Conservation (phyloP, 2,888 invertebrate genomes). For the Calliphora vomitoria region DNA sequence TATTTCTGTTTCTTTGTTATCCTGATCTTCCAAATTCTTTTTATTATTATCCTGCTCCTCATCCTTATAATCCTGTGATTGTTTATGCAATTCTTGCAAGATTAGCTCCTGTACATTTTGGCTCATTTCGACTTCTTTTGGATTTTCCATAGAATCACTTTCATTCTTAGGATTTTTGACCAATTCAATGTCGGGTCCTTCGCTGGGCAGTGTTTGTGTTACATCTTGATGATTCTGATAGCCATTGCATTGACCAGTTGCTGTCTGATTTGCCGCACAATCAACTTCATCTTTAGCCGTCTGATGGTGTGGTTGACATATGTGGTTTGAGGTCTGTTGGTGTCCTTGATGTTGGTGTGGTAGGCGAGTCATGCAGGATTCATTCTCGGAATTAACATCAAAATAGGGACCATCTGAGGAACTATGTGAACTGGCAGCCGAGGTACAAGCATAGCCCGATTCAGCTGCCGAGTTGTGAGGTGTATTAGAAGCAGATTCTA, state of each 20-base stretch:
- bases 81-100: conserved; percentile 54
- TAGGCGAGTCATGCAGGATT: conserved; percentile 42
- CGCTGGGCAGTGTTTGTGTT: conserved; percentile 64
- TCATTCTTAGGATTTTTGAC: not conserved
- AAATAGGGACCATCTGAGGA: conserved; percentile 85
- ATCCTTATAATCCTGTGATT: conserved; percentile 51
- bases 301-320: conserved; percentile 55
- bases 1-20: not conserved
- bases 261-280: not conserved
- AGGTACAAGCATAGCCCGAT: conserved; percentile 86
- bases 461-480: conserved; percentile 85
- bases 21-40: not conserved
- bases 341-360: conserved; percentile 52
- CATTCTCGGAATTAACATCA: conserved; percentile 83
- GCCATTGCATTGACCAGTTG: conserved; percentile 54
- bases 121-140: conserved; percentile 26
- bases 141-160: conserved; percentile 34
- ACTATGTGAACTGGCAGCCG: conserved; percentile 85
- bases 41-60: conserved; percentile 38
- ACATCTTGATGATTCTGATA: conserved; percentile 58
- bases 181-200: conserved; percentile 51
- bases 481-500: conserved; percentile 86
- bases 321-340: conserved; percentile 54
- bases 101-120: conserved; percentile 50
- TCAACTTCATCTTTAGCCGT: conserved; percentile 50